Evolutionary conservation across 2,113 vertebrate genomes (phyloP).

Genomic region (Dendropsophus ebraccatus): DNA sequence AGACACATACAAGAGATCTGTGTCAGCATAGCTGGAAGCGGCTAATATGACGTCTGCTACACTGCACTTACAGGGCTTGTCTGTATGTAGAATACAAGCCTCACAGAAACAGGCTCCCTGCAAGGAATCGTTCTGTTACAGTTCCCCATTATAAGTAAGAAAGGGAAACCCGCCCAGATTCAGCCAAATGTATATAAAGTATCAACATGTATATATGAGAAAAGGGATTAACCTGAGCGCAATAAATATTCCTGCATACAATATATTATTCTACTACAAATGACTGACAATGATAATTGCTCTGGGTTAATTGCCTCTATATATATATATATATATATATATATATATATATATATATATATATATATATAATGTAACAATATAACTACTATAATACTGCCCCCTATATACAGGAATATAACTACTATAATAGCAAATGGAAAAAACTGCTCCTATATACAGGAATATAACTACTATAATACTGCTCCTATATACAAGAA

Average conservation of each 20-base stretch:
- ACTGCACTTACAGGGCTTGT: neutral
- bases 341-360: too few relatives aligned
- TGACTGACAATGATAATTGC: too few relatives aligned
- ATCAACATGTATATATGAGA: too few relatives aligned
- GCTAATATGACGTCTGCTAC: neutral
- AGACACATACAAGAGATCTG: neutral
- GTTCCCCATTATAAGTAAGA: neutral
- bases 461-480: neutral
- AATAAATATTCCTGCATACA: too few relatives aligned
- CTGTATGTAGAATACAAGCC: neutral
- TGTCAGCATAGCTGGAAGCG: neutral
- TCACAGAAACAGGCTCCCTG: neutral
- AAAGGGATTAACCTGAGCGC: neutral
- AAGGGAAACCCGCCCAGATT: too few relatives aligned
- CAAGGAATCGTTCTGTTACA: neutral
- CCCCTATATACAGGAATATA: neutral
- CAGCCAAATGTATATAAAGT: too few relatives aligned
- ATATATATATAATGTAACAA: too few relatives aligned
- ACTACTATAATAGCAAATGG: neutral
- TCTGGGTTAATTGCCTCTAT: too few relatives aligned
- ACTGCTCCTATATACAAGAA: neutral
- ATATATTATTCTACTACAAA: too few relatives aligned
- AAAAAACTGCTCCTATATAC: too few relatives aligned
- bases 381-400: conserved; percentile 4
- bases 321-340: too few relatives aligned